Evolutionary conservation across 2,888 invertebrate species (phyloP), one percentile per base, ranked within the genome.

Genomic region (Mystacides longicornis): DNA sequence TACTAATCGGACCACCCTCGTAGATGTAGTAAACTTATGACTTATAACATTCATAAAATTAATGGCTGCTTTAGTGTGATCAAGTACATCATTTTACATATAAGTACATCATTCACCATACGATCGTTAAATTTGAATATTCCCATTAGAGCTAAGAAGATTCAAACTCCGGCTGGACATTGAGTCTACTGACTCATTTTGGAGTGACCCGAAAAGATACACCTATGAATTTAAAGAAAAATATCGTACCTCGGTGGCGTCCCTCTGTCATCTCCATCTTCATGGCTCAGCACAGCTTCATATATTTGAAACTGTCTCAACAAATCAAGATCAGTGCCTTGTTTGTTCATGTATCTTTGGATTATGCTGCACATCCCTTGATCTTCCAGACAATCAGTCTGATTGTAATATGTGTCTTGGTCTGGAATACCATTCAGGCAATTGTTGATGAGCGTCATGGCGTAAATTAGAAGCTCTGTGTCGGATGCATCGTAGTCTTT

Each of bases 341-440:
- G 92, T 69, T 90, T 89, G 11, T 89, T 86, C 89, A 93, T 91
- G 69, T 93, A 93, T 55, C 89, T 79, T 67, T 90, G 88, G 63
- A 93, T 88, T 23, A 93, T 86, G 51, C 83, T 81, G 68, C 93
- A 92, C 73, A 94, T 91, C 20, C 91, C 92, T 69, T 93, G 95
- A 63, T 96, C 94, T 69, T 98, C 98, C 61, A 99, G 75, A 20
- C 89, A 83, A 73, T 99, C 98, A 2, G 95, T 92, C 68, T 99
- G 93, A 71, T 99, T 97, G 68, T 97, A 99, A 73, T 96, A 99
- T 20, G 91, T 89, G 69, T 98, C 95, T 72, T 94, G 92, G 72
- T 96, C 95, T 1, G 92, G 91, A 52, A 96, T 83, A 31, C 93
- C 94, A 67, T 92, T 93, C 33, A 97, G 75, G 49, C 93, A 92